phyloP scores from a whole-genome alignment of 2,888 invertebrate genomes.

The Agrotis segetum region DNA sequence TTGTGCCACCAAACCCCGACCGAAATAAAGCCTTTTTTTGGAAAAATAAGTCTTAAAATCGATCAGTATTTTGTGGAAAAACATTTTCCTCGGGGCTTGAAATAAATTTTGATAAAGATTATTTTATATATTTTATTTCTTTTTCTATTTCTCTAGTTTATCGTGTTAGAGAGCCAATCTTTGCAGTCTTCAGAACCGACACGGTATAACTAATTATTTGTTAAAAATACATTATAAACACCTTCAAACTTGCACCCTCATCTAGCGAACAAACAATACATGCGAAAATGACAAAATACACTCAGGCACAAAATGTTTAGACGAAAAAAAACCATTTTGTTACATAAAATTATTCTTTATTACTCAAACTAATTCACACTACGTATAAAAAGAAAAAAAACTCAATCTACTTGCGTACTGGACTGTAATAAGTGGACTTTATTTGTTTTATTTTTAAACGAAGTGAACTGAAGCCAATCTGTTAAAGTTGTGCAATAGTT shows the following conservation, averaged over 20 bases:
- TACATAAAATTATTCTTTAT: slow-evolving; percentile 34
- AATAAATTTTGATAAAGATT: no score
- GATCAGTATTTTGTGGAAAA: no score
- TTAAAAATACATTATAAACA: no score
- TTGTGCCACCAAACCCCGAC: no score
- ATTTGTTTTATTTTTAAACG: slow-evolving; percentile 44
- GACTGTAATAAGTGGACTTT: slow-evolving; percentile 37
- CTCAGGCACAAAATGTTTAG: slow-evolving; percentile 14
- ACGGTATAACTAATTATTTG: neutral
- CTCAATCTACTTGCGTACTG: slow-evolving; percentile 59
- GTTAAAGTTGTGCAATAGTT: slow-evolving; percentile 54
- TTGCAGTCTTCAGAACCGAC: neutral
- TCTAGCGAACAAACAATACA: neutral
- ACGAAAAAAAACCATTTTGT: neutral
- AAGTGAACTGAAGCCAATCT: slow-evolving; percentile 36
- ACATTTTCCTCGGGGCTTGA: no score
- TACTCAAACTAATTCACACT: slow-evolving; percentile 47
- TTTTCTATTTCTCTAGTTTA: neutral
- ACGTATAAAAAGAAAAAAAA: slow-evolving; percentile 36
- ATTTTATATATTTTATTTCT: no score
- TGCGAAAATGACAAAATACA: slow-evolving; percentile 1
- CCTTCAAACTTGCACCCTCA: neutral
- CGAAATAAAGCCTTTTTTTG: no score
- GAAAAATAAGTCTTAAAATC: no score
- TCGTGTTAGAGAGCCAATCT: neutral